A percentile compares a stretch with the other conserved stretches of the same genome.
Conservation (phyloP, 2,888 invertebrate genomes). For the Tipula helvola region DNA sequence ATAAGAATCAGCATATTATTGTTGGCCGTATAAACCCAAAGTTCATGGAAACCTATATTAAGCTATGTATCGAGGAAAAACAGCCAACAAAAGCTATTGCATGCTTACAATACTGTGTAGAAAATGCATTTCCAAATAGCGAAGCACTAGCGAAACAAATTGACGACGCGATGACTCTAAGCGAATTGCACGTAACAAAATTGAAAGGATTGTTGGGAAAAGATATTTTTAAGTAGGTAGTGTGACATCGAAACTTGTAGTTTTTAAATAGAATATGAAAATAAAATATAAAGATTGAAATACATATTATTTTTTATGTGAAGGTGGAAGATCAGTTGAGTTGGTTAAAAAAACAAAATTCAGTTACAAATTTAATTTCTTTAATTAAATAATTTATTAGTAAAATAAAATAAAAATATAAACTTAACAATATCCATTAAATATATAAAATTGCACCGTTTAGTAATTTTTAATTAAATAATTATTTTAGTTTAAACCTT, state of each 20-base stretch:
- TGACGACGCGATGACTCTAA: slow-evolving; percentile 34
- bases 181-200: slow-evolving; percentile 36
- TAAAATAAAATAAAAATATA: background rate
- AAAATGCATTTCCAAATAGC: slow-evolving; percentile 41
- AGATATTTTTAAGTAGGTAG: slow-evolving; percentile 18
- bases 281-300: background rate
- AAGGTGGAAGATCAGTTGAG: background rate
- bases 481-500: slow-evolving; percentile 19
- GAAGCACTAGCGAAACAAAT: slow-evolving; percentile 33
- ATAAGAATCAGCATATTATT: slow-evolving; percentile 38
- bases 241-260: background rate
- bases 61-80: slow-evolving; percentile 41
- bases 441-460: background rate
- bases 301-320: background rate
- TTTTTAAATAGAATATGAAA: background rate
- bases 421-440: background rate
- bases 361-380: background rate
- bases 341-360: background rate
- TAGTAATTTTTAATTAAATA: background rate
- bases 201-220: slow-evolving; percentile 40
- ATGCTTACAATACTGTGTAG: slow-evolving; percentile 42
- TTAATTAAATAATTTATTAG: background rate
- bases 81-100: slow-evolving; percentile 41
- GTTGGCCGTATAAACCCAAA: slow-evolving; percentile 42
- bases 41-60: slow-evolving; percentile 39